Conservation (phyloP, 2,797 vertebrate species). For the Falco naumanni region DNA sequence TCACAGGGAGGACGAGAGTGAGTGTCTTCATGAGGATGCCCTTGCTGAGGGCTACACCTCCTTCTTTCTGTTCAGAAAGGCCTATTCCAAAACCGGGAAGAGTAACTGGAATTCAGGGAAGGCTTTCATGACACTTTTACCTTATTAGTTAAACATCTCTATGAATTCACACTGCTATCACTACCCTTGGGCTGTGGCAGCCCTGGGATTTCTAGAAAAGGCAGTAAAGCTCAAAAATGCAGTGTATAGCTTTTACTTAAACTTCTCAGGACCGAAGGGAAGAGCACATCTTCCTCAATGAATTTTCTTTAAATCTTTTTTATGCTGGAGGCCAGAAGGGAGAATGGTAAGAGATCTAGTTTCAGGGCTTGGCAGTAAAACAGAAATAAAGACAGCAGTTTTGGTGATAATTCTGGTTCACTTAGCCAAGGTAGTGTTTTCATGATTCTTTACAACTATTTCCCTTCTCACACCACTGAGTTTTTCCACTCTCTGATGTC, state of each 20-base stretch:
- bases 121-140: neutral
- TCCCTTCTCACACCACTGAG: neutral
- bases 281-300: neutral
- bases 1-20: neutral
- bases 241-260: neutral
- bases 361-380: neutral
- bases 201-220: neutral
- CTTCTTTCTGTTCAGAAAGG: neutral
- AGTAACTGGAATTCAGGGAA: neutral
- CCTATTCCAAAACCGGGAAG: neutral
- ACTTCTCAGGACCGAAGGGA: neutral
- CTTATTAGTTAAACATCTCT: neutral
- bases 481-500: neutral
- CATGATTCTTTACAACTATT: slow-evolving; percentile 28
- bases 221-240: neutral
- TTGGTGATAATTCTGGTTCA: slow-evolving; percentile 32
- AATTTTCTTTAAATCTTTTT: neutral
- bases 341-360: neutral
- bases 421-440: slow-evolving; percentile 25
- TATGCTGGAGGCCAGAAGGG: neutral
- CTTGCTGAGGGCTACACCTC: neutral
- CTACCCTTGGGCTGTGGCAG: neutral
- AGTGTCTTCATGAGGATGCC: neutral
- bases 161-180: neutral
- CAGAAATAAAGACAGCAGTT: slow-evolving; percentile 22